Evolutionary conservation across 2,888 invertebrate species (phyloP), one percentile per base, ranked within the genome.

Genomic region (Eupsilia transversa): DNA sequence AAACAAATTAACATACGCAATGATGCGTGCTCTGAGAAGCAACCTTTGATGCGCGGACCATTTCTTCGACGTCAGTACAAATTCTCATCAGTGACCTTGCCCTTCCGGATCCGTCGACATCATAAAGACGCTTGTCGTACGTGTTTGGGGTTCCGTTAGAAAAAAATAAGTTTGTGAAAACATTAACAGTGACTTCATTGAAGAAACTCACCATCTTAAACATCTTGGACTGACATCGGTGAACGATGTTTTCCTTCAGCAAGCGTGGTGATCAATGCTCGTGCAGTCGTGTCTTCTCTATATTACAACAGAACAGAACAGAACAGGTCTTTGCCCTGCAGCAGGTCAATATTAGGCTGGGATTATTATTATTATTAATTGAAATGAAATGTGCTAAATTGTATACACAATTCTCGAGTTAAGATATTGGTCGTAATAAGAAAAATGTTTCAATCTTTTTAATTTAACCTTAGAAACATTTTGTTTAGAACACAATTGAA

Each of bases 61-160:
- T 86, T 86, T 86, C 87, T 86, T 76, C 72, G 67, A 78, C 75
- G 84, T 79, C 75, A 56, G 63, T 79, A 83, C 74, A 79, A 74
- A 84, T 82, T 80, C 80, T 84, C 86, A 84, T 82, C 80, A 77
- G 85, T 87, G 91, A 88, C 91, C 91, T 91, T 91, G 91, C 90
- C 88, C 91, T 91, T 91, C 91, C 91, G 91, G 87, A 91, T 90
- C 88, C 91, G 89, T 88, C 83, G 84, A 82, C 88, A 82, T 88
- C 88, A 89, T 85, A 85, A 87, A 87, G 73, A 88, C 84, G 84
- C 86, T 85, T 87, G 84, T 85, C 85, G 83, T 87, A 80, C 74
- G 74, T 76, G 57, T 81, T 86, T 88, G 70, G 89, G 84, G 89
- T 86, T 82, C 89, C 71, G 65, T 30, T 71, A 23, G 6, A 17